Conservation (phyloP, 2,113 vertebrate species). For the Epinephelus fuscoguttatus region DNA sequence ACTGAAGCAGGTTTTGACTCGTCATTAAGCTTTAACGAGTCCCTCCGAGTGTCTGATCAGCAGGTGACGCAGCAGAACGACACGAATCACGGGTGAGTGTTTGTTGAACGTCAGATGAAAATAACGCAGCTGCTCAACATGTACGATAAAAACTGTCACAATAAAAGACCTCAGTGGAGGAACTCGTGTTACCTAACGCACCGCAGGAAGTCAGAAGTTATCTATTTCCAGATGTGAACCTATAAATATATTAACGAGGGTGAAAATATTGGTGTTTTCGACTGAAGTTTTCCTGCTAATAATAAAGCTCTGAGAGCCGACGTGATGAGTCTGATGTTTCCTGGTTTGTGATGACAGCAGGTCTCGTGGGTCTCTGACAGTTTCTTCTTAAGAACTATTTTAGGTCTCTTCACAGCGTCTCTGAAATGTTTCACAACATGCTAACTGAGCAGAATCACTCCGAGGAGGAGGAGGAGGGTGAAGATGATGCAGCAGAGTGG, state of each 20-base stretch:
- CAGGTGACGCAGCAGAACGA: no score
- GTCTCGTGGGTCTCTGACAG: not conserved
- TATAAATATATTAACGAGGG: conserved; percentile 19
- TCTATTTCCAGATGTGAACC: not conserved
- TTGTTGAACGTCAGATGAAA: no score
- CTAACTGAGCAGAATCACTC: not conserved
- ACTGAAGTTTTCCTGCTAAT: not conserved
- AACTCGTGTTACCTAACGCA: not conserved
- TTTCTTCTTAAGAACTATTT: not conserved
- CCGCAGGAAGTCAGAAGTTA: not conserved
- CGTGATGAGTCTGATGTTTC: no score
- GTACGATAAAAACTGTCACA: not conserved
- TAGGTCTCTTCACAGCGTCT: not conserved
- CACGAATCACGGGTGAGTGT: no score
- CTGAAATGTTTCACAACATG: not conserved
- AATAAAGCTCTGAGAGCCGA: not conserved
- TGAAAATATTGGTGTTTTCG: not conserved
- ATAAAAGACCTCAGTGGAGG: not conserved
- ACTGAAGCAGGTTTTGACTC: no score
- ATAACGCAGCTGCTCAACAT: no score
- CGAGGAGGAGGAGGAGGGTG: not conserved
- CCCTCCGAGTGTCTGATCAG: no score
- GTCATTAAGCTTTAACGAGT: no score
- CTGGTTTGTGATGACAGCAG: not conserved
- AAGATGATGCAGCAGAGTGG: not conserved